Evolutionary conservation across 2,797 vertebrate genomes (phyloP).

Genomic region (Emys orbicularis): DNA sequence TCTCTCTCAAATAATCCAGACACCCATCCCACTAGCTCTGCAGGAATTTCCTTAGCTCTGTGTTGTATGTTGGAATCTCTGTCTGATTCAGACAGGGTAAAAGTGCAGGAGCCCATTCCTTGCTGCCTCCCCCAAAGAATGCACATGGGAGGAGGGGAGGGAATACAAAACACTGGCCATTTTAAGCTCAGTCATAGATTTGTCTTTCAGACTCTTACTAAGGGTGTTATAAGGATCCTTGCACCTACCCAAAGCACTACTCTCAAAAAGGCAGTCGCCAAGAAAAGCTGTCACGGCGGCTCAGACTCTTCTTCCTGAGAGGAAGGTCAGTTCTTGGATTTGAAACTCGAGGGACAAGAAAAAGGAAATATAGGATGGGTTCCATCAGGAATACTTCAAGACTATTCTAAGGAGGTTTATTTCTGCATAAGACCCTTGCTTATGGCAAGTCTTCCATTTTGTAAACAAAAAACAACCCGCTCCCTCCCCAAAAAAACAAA

Average conservation of each 20-base stretch:
- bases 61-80: too few species aligned
- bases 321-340: neutral
- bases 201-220: neutral
- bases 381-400: constrained; percentile 35
- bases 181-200: neutral
- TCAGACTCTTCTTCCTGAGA: neutral
- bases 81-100: too few species aligned
- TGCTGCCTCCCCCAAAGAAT: neutral
- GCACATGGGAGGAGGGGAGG: too few species aligned
- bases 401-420: neutral
- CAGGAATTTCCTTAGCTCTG: too few species aligned
- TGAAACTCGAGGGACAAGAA: constrained; percentile 35
- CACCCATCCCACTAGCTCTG: too few species aligned
- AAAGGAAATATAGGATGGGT: constrained; percentile 5
- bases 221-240: neutral
- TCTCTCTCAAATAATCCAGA: too few species aligned
- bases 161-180: neutral
- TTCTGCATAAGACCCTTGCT: neutral
- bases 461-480: neutral
- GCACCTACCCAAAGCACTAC: neutral
- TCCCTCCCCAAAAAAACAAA: neutral
- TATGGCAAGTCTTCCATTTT: neutral
- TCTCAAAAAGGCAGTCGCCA: neutral
- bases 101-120: too few species aligned
- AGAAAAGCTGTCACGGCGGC: neutral